phyloP scores from a whole-genome alignment of 2,888 invertebrate genomes.

The Corythucha ciliata region DNA sequence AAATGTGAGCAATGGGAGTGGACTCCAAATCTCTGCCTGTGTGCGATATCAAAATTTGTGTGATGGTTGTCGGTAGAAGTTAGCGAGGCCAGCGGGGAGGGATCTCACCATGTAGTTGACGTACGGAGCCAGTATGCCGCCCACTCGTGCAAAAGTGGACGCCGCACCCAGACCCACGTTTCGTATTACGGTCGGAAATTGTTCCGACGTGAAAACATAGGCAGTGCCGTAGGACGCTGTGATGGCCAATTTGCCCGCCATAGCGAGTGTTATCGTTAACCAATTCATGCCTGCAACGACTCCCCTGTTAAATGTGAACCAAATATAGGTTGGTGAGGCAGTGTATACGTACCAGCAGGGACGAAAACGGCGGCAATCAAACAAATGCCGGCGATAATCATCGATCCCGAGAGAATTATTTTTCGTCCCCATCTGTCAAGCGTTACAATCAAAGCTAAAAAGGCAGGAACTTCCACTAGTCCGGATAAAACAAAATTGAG shows the following conservation, averaged over 20 bases:
- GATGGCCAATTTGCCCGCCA: conserved; percentile 63
- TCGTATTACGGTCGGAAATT: conserved; percentile 62
- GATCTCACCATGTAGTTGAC: conserved; percentile 50
- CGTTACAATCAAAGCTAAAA: conserved; percentile 53
- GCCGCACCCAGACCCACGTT: conserved; percentile 53
- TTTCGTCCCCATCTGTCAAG: conserved; percentile 63
- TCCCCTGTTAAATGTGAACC: not conserved
- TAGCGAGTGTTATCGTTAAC: conserved; percentile 52
- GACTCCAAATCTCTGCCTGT: conserved; percentile 51
- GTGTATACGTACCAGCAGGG: conserved; percentile 46
- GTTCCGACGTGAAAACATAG: conserved; percentile 64
- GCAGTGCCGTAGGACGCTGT: conserved; percentile 64
- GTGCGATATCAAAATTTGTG: too few species aligned
- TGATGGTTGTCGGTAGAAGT: too few species aligned
- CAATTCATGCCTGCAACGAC: conserved; percentile 45
- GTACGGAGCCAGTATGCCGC: conserved; percentile 53
- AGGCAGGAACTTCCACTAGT: conserved; percentile 66
- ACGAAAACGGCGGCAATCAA: conserved; percentile 51
- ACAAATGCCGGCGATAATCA: conserved; percentile 53
- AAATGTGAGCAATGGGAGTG: conserved; percentile 51
- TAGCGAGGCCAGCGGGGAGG: too few species aligned
- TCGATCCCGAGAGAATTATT: conserved; percentile 56
- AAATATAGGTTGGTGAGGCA: too few species aligned
- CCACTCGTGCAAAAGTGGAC: conserved; percentile 53
- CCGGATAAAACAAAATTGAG: conserved; percentile 66